Conservation (phyloP, 2,888 invertebrate genomes). For the Poecilus cupreus region DNA sequence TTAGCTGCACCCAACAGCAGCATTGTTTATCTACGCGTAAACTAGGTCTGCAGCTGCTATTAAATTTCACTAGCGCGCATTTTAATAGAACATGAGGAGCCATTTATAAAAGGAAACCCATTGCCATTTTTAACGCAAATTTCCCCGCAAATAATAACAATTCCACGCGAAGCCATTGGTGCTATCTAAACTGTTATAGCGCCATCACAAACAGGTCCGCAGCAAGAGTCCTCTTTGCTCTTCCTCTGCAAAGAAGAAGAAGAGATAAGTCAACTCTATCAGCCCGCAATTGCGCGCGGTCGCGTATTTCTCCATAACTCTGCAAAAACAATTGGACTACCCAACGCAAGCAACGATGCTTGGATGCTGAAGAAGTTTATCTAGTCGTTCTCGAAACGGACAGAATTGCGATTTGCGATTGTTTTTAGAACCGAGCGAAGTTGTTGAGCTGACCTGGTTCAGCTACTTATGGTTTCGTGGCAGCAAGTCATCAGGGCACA, state of each 20-base stretch:
- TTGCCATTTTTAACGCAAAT: slow-evolving; percentile 56
- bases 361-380: slow-evolving; percentile 5
- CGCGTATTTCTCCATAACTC: background rate
- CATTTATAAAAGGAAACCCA: slow-evolving; percentile 55
- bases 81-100: slow-evolving; percentile 51
- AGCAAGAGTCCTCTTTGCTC: background rate
- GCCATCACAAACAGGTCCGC: slow-evolving; percentile 52
- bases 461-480: background rate
- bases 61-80: slow-evolving; percentile 44
- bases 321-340: slow-evolving; percentile 33
- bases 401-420: background rate
- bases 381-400: background rate
- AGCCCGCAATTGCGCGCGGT: slow-evolving; percentile 20
- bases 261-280: slow-evolving; percentile 39
- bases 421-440: background rate
- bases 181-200: slow-evolving; percentile 58
- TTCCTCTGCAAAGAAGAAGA: background rate
- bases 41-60: slow-evolving; percentile 6
- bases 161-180: slow-evolving; percentile 50
- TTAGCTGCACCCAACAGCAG: background rate
- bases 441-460: background rate
- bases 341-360: slow-evolving; percentile 13
- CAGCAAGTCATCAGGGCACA: background rate
- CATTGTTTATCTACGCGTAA: slow-evolving; percentile 18
- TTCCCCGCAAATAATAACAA: slow-evolving; percentile 58